These are phyloP conservation scores for Periophthalmus magnuspinnatus DNA, from an alignment of 2,797 vertebrate species.

Conservation along the genomic window DNA sequence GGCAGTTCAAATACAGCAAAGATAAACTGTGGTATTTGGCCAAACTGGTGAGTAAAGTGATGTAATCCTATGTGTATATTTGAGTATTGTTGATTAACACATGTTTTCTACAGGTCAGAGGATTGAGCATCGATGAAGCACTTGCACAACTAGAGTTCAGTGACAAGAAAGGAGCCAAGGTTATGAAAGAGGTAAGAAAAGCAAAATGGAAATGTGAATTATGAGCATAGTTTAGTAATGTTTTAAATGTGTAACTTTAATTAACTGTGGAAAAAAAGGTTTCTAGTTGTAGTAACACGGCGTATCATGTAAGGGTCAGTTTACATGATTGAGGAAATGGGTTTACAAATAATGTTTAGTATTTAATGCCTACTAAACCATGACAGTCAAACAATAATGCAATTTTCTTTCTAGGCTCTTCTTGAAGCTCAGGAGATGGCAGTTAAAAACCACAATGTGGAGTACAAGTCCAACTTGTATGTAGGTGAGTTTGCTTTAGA, in stretches of 20 bases:
- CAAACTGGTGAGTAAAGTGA: slow-evolving; percentile 84
- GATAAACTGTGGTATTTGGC: slow-evolving; percentile 99
- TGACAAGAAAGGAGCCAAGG: slow-evolving; percentile 95
- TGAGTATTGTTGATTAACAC: not conserved
- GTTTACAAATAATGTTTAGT: not conserved
- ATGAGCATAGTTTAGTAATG: not conserved
- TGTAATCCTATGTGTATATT: too few species aligned
- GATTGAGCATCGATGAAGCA: slow-evolving; percentile 93
- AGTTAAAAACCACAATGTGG: slow-evolving; percentile 90
- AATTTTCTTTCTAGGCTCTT: slow-evolving; percentile 78
- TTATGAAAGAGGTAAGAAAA: slow-evolving; percentile 87
- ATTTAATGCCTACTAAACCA: not conserved
- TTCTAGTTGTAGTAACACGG: slow-evolving; percentile 3
- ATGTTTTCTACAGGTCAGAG: slow-evolving; percentile 78
- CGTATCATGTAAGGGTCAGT: not conserved
- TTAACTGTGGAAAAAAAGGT: not conserved
- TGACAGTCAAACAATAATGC: not conserved
- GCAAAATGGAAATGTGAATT: not conserved
- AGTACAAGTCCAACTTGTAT: slow-evolving; percentile 94
- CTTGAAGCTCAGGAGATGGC: slow-evolving; percentile 98
- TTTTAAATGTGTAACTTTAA: not conserved
- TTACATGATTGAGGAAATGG: not conserved
- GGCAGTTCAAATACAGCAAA: slow-evolving; percentile 96
- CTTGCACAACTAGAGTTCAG: slow-evolving; percentile 90
- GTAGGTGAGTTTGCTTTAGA: slow-evolving; percentile 74